Percentiles rank a stretch among this genome's conserved stretches.
Evolutionary conservation across 1,140 invertebrate species (phyloP).

Genomic region (Oncopeltus fasciatus): DNA sequence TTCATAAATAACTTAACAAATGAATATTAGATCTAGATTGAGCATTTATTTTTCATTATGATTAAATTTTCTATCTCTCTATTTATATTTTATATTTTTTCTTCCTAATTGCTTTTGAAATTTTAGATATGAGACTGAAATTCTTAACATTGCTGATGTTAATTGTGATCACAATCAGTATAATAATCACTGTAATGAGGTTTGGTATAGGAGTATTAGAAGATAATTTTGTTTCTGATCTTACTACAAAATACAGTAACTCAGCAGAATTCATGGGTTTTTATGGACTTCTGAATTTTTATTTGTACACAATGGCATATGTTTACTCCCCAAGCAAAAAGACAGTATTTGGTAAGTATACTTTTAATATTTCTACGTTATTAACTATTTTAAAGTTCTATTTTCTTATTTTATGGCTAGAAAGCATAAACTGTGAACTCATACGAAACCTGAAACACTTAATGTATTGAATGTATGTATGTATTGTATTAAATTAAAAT

Average conservation of each 20-base stretch:
- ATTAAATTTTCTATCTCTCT: too few species aligned
- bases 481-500: too few species aligned
- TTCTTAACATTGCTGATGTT: slow-evolving; percentile 77
- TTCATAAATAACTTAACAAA: too few species aligned
- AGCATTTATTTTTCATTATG: too few species aligned
- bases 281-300: slow-evolving; percentile 90
- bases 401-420: too few species aligned
- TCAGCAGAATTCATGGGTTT: slow-evolving; percentile 89
- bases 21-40: too few species aligned
- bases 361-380: too few species aligned
- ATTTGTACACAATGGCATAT: slow-evolving; percentile 84
- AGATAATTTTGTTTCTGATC: slow-evolving; percentile 82
- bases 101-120: not conserved
- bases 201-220: slow-evolving; percentile 80
- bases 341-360: slow-evolving; percentile 59
- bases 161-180: slow-evolving; percentile 64
- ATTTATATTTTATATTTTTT: too few species aligned
- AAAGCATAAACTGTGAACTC: too few species aligned
- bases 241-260: slow-evolving; percentile 73
- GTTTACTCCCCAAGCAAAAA: slow-evolving; percentile 78
- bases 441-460: too few species aligned
- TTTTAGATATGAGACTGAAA: slow-evolving; percentile 72
- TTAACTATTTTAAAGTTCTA: too few species aligned
- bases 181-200: slow-evolving; percentile 60
- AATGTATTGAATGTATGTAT: too few species aligned